A percentile compares a stretch with the other conserved stretches of the same genome.
These are phyloP conservation scores for Phyllotis vaccarum DNA, from an alignment of 2,797 vertebrate genomes.

Conservation along the genomic window DNA sequence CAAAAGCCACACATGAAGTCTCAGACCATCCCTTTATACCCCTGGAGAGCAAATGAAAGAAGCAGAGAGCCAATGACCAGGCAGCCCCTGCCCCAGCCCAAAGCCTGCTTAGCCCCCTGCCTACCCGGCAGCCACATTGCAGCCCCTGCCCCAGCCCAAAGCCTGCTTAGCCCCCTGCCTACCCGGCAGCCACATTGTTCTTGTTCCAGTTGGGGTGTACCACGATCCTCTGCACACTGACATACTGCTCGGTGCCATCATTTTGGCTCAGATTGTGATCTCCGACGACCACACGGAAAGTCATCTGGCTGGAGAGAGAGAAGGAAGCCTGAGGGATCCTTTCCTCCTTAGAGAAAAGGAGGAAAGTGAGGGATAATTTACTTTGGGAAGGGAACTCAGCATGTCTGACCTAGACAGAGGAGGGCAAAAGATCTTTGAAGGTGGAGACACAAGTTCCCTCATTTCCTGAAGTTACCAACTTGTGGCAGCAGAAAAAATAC, in stretches of 20 bases:
- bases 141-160: neutral
- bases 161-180: neutral
- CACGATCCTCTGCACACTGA: slow-evolving; percentile 88
- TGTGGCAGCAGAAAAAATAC: neutral
- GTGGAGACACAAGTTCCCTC: neutral
- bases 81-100: neutral
- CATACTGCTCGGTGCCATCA: slow-evolving; percentile 91
- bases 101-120: neutral
- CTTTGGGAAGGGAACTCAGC: neutral
- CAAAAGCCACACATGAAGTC: neutral
- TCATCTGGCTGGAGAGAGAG: slow-evolving; percentile 75
- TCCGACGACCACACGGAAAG: slow-evolving; percentile 92
- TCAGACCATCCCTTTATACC: neutral
- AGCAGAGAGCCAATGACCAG: neutral
- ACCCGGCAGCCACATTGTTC: slow-evolving; percentile 90
- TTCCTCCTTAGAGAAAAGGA: neutral
- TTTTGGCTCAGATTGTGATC: slow-evolving; percentile 91
- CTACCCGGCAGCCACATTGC: slow-evolving; percentile 89
- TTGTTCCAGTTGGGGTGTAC: slow-evolving; percentile 91
- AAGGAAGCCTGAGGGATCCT: neutral
- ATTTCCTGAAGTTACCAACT: neutral
- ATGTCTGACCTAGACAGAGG: neutral
- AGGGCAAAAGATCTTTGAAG: neutral
- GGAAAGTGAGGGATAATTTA: neutral
- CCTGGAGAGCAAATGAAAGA: neutral